Conservation (phyloP, 2,113 vertebrate genomes). For the Lophochroa leadbeateri region DNA sequence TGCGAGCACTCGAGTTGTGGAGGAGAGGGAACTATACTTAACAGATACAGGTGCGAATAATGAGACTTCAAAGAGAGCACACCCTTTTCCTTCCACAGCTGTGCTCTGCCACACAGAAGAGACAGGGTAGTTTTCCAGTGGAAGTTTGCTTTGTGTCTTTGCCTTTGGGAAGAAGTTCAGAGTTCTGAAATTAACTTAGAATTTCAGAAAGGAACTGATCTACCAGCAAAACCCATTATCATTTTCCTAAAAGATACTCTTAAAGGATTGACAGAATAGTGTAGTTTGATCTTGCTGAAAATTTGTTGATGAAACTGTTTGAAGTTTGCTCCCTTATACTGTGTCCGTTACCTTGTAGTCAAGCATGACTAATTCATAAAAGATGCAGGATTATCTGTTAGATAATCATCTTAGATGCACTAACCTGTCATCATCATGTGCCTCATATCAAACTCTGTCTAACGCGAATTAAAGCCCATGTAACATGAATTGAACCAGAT, state of each 20-base stretch:
- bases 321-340: background rate
- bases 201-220: slow-evolving; percentile 24
- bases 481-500: too few relatives aligned
- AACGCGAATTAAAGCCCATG: too few relatives aligned
- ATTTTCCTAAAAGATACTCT: background rate
- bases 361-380: background rate
- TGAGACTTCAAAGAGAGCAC: slow-evolving; percentile 25
- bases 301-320: background rate
- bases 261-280: background rate
- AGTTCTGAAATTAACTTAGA: background rate
- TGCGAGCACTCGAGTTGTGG: accelerated
- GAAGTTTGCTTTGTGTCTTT: background rate
- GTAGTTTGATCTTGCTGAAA: slow-evolving; percentile 29
- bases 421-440: background rate
- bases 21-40: background rate
- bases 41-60: slow-evolving; percentile 2
- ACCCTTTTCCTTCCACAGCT: slow-evolving; percentile 19
- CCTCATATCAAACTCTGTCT: too few relatives aligned
- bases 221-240: background rate
- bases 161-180: slow-evolving; percentile 29
- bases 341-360: background rate
- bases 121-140: slow-evolving; percentile 21
- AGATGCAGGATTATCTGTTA: background rate
- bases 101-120: background rate
- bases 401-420: background rate